Evolutionary conservation across 2,888 invertebrate species (phyloP), one percentile per base, ranked within the genome.

Genomic region (Exocentrus adspersus): DNA sequence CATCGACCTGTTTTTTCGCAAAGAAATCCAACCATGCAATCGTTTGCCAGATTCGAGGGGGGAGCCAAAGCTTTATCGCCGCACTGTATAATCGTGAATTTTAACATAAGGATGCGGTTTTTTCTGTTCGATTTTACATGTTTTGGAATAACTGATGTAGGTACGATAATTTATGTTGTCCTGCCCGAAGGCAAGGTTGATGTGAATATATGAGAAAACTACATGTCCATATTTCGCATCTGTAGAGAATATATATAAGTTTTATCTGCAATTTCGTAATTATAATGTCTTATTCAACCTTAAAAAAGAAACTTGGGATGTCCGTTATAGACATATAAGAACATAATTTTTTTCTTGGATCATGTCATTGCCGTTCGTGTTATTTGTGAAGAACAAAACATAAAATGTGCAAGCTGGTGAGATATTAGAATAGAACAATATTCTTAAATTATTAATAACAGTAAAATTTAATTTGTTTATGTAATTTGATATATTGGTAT

Each of bases 271-370:
- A 41, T 53, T 53, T 37, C 53, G 21, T 42, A 53, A 53, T 42
- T 41, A 53, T 37, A 50, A 52, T 53, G 20, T 53, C 21, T 53
- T 5, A 16, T 37, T n/a, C 17, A 53, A 41, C 41, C 21, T 53
- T 42, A 53, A 53, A 53, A 52, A 17, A 51, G 16, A 52, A 53
- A 53, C 24, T 42, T 42, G n/a, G 53, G 19, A 53, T 52, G 41
- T 41, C 41, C 20, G 37, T n/a, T 20, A 20, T 12, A 10, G 17
- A 17, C 14, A 7, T 41, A 53, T 42, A 41, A 41, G 21, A 20
- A 53, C 14, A 24, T 10, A 37, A n/a, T 24, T 41, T 21, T 37
- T 53, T 53, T 37, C 9, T n/a, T 48, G 12, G n/a, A 41, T 41
- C 2, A 19, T 41, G 20, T 41, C 53, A 41, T 41, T 53, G 41